A percentile compares a stretch with the other conserved stretches of the same genome.
Conservation (phyloP, 1,140 invertebrate species). For the Pissodes strobi region DNA sequence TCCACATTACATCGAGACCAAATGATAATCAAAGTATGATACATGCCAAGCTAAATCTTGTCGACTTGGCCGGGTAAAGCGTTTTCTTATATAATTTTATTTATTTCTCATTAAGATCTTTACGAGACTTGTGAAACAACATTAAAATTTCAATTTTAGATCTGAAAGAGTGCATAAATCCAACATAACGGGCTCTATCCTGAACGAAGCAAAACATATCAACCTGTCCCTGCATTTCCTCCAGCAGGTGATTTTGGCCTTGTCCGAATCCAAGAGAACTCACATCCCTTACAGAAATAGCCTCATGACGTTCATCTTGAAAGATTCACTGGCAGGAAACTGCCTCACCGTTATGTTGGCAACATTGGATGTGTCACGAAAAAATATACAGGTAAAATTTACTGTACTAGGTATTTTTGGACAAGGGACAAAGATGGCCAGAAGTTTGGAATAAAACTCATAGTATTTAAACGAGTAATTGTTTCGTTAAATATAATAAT, state of each 20-base stretch:
- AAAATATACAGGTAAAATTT: constrained; percentile 59
- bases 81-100: too few species aligned
- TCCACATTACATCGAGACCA: constrained; percentile 61
- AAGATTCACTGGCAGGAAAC: constrained; percentile 70
- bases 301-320: constrained; percentile 66
- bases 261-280: constrained; percentile 62
- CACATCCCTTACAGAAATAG: constrained; percentile 72
- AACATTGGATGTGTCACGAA: constrained; percentile 62
- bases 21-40: constrained; percentile 58
- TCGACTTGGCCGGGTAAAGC: constrained; percentile 69
- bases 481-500: too few species aligned
- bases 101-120: too few species aligned
- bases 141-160: too few species aligned
- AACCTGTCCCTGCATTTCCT: constrained; percentile 71
- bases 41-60: constrained; percentile 67
- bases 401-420: neutral
- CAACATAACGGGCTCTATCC: constrained; percentile 58
- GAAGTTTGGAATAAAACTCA: too few species aligned
- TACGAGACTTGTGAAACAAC: too few species aligned
- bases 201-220: constrained; percentile 68
- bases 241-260: constrained; percentile 69
- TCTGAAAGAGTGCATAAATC: constrained; percentile 59
- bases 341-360: constrained; percentile 71
- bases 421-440: too few species aligned
- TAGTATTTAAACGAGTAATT: too few species aligned